Conservation (phyloP, 1,140 invertebrate genomes). For the Tetramorium simillimum region DNA sequence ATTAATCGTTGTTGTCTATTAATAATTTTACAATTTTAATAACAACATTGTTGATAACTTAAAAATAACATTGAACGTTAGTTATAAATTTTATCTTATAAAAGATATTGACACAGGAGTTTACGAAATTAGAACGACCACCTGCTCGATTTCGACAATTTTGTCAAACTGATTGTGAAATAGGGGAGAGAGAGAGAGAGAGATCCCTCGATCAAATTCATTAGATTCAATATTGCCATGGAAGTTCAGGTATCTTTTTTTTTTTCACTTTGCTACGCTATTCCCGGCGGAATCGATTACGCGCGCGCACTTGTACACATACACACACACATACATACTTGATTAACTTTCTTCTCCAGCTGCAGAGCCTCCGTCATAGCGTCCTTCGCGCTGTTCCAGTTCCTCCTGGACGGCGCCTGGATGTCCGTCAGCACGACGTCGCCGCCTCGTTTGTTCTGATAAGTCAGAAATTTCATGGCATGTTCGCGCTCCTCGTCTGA, state of each 20-base stretch:
- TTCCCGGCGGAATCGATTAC: constrained; percentile 8
- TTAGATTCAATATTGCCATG: background rate
- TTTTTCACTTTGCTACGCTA: background rate
- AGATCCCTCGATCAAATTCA: background rate
- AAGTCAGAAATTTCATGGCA: constrained; percentile 91
- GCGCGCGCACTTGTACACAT: background rate
- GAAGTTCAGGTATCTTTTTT: background rate
- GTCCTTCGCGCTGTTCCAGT: constrained; percentile 89
- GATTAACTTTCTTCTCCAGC: constrained; percentile 93
- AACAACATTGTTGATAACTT: background rate
- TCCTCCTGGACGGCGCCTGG: constrained; percentile 87
- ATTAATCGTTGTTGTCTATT: background rate
- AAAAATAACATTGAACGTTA: background rate
- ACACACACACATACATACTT: constrained; percentile 61
- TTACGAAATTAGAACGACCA: too few relatives aligned
- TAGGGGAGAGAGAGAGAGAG: background rate
- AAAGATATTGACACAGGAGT: background rate
- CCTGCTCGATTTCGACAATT: background rate
- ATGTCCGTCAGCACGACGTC: constrained; percentile 86
- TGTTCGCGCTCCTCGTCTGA: constrained; percentile 92
- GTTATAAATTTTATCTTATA: background rate
- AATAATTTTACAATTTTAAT: background rate
- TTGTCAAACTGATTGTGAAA: background rate
- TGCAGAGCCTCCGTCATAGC: constrained; percentile 90
- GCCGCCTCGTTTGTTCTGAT: constrained; percentile 94